Percentiles rank a stretch among this genome's conserved stretches.
Evolutionary conservation across 2,113 vertebrate species (phyloP).

Genomic region (Corvus moneduloides): DNA sequence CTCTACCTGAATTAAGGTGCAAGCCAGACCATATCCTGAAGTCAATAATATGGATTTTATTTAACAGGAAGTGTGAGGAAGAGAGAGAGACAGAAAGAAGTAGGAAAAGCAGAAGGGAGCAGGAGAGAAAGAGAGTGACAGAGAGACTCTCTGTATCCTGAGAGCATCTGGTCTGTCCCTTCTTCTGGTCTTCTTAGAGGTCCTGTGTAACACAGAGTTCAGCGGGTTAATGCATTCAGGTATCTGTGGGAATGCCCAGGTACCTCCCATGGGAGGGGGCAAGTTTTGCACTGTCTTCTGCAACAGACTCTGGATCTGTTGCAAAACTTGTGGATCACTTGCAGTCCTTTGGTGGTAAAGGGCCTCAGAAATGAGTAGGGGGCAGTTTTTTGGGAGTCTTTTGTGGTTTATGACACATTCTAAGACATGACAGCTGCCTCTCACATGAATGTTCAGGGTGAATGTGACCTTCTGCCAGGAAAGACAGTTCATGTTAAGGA

Average conservation of each 20-base stretch:
- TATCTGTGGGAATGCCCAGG: background rate
- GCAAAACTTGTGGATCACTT: background rate
- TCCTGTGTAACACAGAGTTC: too few relatives aligned
- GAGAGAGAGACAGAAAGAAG: background rate
- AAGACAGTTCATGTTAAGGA: background rate
- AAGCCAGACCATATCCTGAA: background rate
- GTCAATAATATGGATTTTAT: background rate
- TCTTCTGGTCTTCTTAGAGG: background rate
- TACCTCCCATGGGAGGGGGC: background rate
- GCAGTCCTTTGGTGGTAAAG: background rate
- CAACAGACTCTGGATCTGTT: background rate
- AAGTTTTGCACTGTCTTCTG: background rate
- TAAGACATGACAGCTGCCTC: background rate
- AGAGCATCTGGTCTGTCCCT: rapidly evolving
- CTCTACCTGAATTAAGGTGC: background rate
- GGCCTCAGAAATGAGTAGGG: too few relatives aligned
- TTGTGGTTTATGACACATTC: background rate
- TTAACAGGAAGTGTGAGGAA: background rate
- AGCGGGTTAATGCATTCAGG: background rate
- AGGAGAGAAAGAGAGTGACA: background rate
- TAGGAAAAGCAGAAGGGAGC: background rate
- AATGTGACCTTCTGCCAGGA: background rate
- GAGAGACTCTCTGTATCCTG: background rate
- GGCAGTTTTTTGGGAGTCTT: rapidly evolving
- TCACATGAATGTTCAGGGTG: rapidly evolving